phyloP scores from a whole-genome alignment of 2,113 vertebrate genomes.

The Romanogobio albipinnatus region DNA sequence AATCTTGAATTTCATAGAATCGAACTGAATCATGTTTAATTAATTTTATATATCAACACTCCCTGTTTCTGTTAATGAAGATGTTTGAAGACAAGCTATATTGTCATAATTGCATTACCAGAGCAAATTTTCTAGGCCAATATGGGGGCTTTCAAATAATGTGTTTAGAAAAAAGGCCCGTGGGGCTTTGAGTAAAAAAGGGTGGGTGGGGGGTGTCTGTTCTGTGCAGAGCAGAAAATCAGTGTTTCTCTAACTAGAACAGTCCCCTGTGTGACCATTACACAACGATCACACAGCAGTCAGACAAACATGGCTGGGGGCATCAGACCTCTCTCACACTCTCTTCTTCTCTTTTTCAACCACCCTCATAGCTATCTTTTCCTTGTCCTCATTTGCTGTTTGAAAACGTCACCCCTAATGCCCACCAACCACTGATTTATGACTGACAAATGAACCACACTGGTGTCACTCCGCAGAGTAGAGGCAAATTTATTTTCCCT shows the following conservation, averaged over 20 bases:
- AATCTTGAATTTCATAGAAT: too few species aligned
- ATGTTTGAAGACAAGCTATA: neutral
- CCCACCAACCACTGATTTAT: slow-evolving; percentile 23
- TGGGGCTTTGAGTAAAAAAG: neutral
- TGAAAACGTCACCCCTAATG: slow-evolving; percentile 12
- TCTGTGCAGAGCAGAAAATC: neutral
- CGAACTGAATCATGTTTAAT: too few species aligned
- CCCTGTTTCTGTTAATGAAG: neutral
- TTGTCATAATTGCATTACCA: neutral
- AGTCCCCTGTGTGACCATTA: slow-evolving; percentile 5
- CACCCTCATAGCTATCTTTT: slow-evolving; percentile 1
- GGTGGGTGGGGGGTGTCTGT: neutral
- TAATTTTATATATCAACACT: too few species aligned
- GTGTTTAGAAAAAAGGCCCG: too few species aligned
- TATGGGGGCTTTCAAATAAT: too few species aligned
- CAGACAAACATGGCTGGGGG: slow-evolving; percentile 16
- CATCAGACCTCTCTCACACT: neutral
- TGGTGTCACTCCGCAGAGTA: neutral
- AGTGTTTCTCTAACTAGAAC: neutral
- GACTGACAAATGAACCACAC: slow-evolving; percentile 7
- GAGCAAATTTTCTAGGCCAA: too few species aligned
- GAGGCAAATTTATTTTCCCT: slow-evolving; percentile 1
- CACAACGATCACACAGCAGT: slow-evolving; percentile 17
- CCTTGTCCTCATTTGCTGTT: slow-evolving; percentile 13
- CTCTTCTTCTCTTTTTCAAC: neutral